Evolutionary conservation across 1,140 invertebrate genomes (phyloP).

Genomic region (Drosophila auraria): DNA sequence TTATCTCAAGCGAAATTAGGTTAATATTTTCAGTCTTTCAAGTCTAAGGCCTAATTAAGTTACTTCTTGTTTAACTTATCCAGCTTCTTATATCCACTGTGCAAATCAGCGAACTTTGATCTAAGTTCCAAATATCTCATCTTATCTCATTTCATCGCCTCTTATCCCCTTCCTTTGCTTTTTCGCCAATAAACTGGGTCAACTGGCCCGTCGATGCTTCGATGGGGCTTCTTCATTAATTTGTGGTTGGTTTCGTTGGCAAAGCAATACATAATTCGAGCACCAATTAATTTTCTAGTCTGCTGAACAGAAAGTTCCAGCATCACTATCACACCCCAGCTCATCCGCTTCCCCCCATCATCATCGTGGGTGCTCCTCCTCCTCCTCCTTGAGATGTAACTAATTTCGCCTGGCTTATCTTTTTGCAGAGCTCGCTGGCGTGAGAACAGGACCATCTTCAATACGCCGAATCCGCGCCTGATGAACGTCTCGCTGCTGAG

Average conservation of each 20-base stretch:
- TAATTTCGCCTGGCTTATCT: conserved; percentile 24
- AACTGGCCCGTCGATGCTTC: conserved; percentile 38
- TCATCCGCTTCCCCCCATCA: conserved; percentile 37
- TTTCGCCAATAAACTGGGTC: conserved; percentile 33
- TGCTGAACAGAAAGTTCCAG: conserved; percentile 61
- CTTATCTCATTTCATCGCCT: neutral
- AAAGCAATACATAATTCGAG: conserved; percentile 62
- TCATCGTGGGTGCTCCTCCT: neutral
- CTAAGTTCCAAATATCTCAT: neutral
- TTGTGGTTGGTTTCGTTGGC: conserved; percentile 19
- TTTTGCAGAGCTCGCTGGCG: conserved; percentile 92
- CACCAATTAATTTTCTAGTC: conserved; percentile 74
- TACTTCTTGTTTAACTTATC: too few relatives aligned
- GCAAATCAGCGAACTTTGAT: neutral
- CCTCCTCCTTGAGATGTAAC: conserved; percentile 4
- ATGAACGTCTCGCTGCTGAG: conserved; percentile 94
- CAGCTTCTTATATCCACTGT: neutral
- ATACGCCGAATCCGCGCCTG: conserved; percentile 95
- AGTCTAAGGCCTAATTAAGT: neutral
- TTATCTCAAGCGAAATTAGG: too few relatives aligned
- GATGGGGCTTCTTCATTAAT: conserved; percentile 25
- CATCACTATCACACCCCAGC: conserved; percentile 24
- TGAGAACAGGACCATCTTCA: conserved; percentile 96
- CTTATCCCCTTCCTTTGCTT: conserved; percentile 1
- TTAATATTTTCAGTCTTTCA: too few relatives aligned